These are phyloP conservation scores for Pogonomyrmex barbatus DNA, from an alignment of 1,140 invertebrate genomes.

Conservation along the genomic window DNA sequence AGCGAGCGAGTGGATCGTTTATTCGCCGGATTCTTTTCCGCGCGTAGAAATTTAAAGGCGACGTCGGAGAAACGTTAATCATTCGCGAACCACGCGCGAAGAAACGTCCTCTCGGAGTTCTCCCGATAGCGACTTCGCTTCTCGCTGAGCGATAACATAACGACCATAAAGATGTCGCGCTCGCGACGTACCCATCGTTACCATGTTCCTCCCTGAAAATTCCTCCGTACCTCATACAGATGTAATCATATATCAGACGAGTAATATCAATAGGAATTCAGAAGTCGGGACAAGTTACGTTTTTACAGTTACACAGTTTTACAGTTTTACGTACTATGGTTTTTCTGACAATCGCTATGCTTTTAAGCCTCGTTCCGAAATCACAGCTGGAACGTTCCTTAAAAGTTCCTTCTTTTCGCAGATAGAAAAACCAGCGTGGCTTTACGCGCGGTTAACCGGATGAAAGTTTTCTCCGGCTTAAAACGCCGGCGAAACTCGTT, in stretches of 20 bases:
- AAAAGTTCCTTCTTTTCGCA: not conserved
- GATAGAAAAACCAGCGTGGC: conserved; percentile 14
- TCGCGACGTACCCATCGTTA: not conserved
- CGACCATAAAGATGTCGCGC: conserved; percentile 3
- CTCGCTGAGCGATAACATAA: conserved; percentile 7
- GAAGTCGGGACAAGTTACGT: not conserved
- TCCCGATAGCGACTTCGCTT: not conserved
- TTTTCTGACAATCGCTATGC: not conserved
- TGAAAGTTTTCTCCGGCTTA: conserved; percentile 42
- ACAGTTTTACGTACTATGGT: not conserved
- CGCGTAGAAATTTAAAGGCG: conserved; percentile 29
- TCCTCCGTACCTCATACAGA: not conserved
- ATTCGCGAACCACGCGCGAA: conserved; percentile 13
- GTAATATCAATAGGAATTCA: not conserved
- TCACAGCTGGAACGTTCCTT: not conserved
- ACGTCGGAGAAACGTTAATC: conserved; percentile 1
- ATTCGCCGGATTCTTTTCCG: conserved; percentile 34
- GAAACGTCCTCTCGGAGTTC: conserved; percentile 1
- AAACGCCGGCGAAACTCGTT: conserved; percentile 36
- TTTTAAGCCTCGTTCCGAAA: not conserved
- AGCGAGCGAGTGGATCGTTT: conserved; percentile 42
- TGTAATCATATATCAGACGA: not conserved
- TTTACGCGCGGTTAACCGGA: conserved; percentile 51
- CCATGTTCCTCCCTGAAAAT: not conserved
- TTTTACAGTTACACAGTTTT: too few relatives aligned